Evolutionary conservation across 2,113 vertebrate genomes (phyloP), one percentile per base, ranked within the genome.

Genomic region (Rynchops niger): DNA sequence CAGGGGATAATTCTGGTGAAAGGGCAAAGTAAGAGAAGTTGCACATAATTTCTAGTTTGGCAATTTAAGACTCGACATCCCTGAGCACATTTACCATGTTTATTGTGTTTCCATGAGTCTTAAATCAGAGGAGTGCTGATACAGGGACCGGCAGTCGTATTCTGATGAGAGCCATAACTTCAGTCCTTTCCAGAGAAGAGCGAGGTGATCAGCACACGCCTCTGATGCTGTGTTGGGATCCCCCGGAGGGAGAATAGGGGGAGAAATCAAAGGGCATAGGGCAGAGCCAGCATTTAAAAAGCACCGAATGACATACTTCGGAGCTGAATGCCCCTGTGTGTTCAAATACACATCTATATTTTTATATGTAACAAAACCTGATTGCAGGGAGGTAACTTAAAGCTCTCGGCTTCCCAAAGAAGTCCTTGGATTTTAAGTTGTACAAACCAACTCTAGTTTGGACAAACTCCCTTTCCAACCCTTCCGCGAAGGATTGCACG

Each of bases 1-100:
- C 4, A 6, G 36, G n/a, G 29, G 38, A 18, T 66, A 22, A 40
- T 38, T 47, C 23, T 36, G 14, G 1, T 40, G 29, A 36, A 69
- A 70, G 55, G 59, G 15, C 65, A 42, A 69, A 70, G 45, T 7
- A 36, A 32, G 50, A 47, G 25, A 50, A 84, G 26, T 25, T 5
- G 9, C 38, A 18, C 7, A 0, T 7, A 1, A 29, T n/a, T 73
- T 40, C 59, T 29, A 34, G 45, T 42, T 55, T 42, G 82, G 42
- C 53, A 25, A 18, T 26, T 76, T 11, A 36, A 34, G 42, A 4
- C 29, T 82, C 11, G 1, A 8, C 30, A 9, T 61, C 67, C 30
- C 67, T 43, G 66, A 66, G 61, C 45, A 4, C 10, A 0, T n/a
- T 47, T 27, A 5, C 55, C 23, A 1, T 3, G 12, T 67, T 72